Evolutionary conservation across 2,113 vertebrate species (phyloP).

Genomic region (Microcebus griseorufus): DNA sequence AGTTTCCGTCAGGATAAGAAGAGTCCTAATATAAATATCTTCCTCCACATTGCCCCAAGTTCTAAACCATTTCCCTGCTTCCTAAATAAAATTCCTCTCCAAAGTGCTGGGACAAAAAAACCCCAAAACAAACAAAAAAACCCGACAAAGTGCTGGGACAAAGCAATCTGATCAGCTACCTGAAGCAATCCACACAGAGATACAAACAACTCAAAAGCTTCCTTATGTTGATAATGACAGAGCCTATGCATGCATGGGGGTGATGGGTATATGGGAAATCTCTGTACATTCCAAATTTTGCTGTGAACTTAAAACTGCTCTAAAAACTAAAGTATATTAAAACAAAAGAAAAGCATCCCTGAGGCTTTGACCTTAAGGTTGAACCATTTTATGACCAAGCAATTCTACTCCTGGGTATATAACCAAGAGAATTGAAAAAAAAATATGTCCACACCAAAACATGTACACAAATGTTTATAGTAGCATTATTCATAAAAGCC

Average conservation of each 20-base stretch:
- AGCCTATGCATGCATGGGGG: neutral
- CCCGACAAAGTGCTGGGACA: neutral
- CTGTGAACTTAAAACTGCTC: neutral
- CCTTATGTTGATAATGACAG: neutral
- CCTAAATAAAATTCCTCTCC: slow-evolving; percentile 13
- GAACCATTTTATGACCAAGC: neutral
- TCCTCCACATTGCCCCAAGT: neutral
- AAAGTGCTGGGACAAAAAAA: neutral
- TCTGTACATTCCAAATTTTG: neutral
- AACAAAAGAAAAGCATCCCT: neutral
- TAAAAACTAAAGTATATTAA: neutral
- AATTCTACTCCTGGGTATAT: neutral
- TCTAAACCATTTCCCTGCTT: neutral
- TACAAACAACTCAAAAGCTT: neutral
- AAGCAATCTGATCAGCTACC: neutral
- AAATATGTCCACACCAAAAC: neutral
- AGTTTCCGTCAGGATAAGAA: neutral
- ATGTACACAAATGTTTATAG: neutral
- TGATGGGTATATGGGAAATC: neutral
- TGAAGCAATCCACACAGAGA: neutral
- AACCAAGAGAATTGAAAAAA: neutral
- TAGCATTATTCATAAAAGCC: neutral
- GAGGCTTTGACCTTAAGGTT: neutral
- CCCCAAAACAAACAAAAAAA: too few species aligned
- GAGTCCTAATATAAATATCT: neutral